Evolutionary conservation across 2,888 invertebrate genomes (phyloP), one percentile per base, ranked within the genome.

Genomic region (Philhelius pedissequus): DNA sequence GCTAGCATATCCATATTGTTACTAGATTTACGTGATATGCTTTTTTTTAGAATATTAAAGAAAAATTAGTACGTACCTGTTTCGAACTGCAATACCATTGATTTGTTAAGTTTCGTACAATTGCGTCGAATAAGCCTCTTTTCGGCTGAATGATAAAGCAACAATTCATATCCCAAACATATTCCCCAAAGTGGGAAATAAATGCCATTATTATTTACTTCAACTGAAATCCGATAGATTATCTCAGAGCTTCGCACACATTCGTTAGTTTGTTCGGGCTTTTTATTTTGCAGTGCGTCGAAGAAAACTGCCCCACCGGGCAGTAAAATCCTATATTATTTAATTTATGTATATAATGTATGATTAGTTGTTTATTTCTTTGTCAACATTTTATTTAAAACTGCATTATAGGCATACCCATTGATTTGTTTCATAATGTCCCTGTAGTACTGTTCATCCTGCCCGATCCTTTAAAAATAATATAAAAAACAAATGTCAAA

Each of bases 181-280:
- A 95, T 97, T 0, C 97, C 98, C 93, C 96, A 96, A 52, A 98
- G 89, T 0, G 98, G 98, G 89, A 97, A 97, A 88, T 95, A 94
- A 68, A 94, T 94, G 0, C 95, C 96, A 0, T 91, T 90, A 0
- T 94, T 91, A 88, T 97, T 96, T 68, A 94, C 90, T 88, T 94
- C 89, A 74, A 93, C 89, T 0, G 96, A 96, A 68, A 96, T 92
- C 54, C 95, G 93, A 88, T 94, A 94, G 71, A 96, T 94, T 50
- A 92, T 91, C 86, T 93, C 92, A 0, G 95, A 96, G 9, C 89
- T 88, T 6, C 32, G 18, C 0, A 95, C 95, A 89, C 94, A 97
- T 3, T 96, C 95, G 32, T 94, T 90, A 9, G 87, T 88, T 7
- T 89, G 32, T 0, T 87, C 78, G 0, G 87, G 79, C 0, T 69